These are phyloP conservation scores for Monochamus saltuarius DNA, from an alignment of 1,140 invertebrate genomes.

Conservation along the genomic window DNA sequence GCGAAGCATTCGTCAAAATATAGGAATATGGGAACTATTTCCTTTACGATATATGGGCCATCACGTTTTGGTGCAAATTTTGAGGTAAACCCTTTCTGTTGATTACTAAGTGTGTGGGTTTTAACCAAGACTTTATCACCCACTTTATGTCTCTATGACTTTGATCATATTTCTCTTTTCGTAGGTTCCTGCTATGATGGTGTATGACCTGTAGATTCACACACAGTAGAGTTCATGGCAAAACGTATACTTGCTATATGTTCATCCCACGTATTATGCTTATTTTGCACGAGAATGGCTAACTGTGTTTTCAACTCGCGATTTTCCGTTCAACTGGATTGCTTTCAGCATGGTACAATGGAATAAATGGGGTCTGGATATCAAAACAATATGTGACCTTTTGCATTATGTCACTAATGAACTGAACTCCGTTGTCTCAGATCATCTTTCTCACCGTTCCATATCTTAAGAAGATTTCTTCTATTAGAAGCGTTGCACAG, in stretches of 20 bases:
- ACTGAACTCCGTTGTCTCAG: slow-evolving; percentile 50
- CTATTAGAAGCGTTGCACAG: slow-evolving; percentile 40
- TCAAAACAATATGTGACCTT: slow-evolving; percentile 21
- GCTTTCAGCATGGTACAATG: slow-evolving; percentile 49
- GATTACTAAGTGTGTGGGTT: slow-evolving; percentile 29
- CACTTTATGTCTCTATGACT: not conserved
- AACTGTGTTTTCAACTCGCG: slow-evolving; percentile 51
- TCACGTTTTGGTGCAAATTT: slow-evolving; percentile 39
- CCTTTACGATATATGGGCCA: slow-evolving; percentile 29
- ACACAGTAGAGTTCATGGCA: slow-evolving; percentile 44
- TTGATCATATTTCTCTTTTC: not conserved
- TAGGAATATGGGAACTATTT: not conserved
- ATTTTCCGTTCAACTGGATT: slow-evolving; percentile 54
- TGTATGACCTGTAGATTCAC: slow-evolving; percentile 39
- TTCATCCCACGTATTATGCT: slow-evolving; percentile 48
- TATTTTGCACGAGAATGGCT: slow-evolving; percentile 41
- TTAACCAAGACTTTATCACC: slow-evolving; percentile 28
- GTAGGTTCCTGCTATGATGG: slow-evolving; percentile 40
- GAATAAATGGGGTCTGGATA: slow-evolving; percentile 34
- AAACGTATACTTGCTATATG: slow-evolving; percentile 41
- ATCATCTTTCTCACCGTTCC: slow-evolving; percentile 44
- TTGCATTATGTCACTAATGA: slow-evolving; percentile 44
- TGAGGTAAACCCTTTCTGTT: slow-evolving; percentile 24
- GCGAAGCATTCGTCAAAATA: not conserved
- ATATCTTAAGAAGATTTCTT: slow-evolving; percentile 50